phyloP scores from a whole-genome alignment of 2,888 invertebrate genomes.

The Ochropacha duplaris region DNA sequence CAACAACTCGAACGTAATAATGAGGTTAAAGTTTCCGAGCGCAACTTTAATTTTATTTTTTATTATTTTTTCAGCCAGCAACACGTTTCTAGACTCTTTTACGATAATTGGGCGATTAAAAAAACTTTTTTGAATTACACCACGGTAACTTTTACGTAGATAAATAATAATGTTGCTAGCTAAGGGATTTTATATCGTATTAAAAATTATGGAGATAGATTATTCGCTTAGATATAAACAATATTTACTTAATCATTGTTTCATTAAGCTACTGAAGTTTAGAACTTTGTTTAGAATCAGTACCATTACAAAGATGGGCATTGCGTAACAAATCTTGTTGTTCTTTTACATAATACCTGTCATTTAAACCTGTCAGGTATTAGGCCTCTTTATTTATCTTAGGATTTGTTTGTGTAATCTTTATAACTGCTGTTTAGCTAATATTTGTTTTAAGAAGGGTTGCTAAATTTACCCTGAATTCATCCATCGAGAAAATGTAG shows the following conservation, averaged over 20 bases:
- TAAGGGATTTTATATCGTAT: conserved; percentile 15
- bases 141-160: background rate
- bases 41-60: conserved; percentile 53
- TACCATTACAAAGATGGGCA: background rate
- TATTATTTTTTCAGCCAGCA: conserved; percentile 47
- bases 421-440: too few relatives aligned
- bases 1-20: conserved; percentile 59
- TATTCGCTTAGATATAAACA: conserved; percentile 12
- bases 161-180: background rate
- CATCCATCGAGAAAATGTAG: too few relatives aligned
- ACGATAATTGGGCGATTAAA: background rate
- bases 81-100: background rate
- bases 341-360: background rate
- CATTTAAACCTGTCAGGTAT: background rate
- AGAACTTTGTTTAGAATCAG: background rate
- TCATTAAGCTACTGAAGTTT: background rate
- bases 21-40: conserved; percentile 81
- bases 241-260: background rate
- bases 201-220: conserved; percentile 10
- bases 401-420: background rate
- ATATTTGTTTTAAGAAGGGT: too few relatives aligned
- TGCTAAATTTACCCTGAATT: too few relatives aligned
- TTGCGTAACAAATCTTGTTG: background rate
- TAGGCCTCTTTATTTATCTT: background rate
- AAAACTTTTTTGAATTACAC: background rate